Evolutionary conservation across 2,797 vertebrate genomes (phyloP).

Genomic region (Enteromius treurensis): DNA sequence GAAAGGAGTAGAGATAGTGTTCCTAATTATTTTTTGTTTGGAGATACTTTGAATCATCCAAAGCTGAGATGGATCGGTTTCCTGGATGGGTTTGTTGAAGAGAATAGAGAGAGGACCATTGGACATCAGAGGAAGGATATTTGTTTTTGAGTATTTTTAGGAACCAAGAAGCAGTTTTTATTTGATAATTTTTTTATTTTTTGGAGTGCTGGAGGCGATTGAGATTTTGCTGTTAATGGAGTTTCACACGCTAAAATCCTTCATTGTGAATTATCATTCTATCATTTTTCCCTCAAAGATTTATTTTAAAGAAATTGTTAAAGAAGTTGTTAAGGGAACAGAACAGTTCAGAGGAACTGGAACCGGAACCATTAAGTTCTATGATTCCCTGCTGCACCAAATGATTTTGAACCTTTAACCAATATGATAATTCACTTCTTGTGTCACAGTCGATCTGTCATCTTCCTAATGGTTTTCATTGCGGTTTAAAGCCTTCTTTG

Average conservation of each 20-base stretch:
- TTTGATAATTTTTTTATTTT: background rate
- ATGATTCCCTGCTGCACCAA: background rate
- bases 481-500: background rate
- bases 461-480: conserved; percentile 23
- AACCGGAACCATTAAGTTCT: background rate
- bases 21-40: background rate
- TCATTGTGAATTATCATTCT: background rate
- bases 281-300: background rate
- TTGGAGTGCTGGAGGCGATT: background rate
- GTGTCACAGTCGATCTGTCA: background rate
- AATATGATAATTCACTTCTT: background rate
- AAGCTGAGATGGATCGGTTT: background rate
- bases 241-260: background rate
- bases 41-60: conserved; percentile 6
- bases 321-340: background rate
- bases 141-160: background rate
- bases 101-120: background rate
- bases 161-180: background rate
- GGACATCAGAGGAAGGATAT: background rate
- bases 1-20: background rate
- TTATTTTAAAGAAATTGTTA: background rate
- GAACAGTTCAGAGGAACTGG: background rate
- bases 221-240: background rate
- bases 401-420: background rate
- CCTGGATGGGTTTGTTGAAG: background rate